Conservation (phyloP, 2,113 vertebrate genomes). For the Conger conger region DNA sequence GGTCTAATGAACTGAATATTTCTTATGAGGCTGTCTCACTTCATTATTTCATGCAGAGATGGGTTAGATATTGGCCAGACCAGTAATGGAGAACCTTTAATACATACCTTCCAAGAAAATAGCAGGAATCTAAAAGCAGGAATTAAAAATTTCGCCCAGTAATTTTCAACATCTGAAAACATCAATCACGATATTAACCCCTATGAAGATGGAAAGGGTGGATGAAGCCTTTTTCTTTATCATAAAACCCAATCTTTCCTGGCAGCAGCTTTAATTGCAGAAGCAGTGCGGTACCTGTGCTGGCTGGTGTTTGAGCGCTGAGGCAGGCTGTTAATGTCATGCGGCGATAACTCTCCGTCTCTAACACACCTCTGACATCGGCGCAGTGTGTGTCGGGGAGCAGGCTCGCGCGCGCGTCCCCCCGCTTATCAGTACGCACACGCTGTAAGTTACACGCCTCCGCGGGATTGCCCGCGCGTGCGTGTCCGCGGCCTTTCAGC, state of each 20-base stretch:
- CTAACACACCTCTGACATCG: conserved; percentile 25
- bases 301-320: neutral
- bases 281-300: neutral
- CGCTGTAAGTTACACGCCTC: neutral
- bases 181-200: neutral
- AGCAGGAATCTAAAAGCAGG: neutral
- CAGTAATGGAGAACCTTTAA: conserved; percentile 5
- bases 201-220: neutral
- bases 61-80: conserved; percentile 10
- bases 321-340: conserved; percentile 2
- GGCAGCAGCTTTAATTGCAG: neutral
- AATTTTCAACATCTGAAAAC: conserved; percentile 4
- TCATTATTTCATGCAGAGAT: neutral
- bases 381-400: neutral
- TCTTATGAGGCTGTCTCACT: neutral
- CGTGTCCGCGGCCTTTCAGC: too few relatives aligned
- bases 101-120: neutral
- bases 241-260: neutral
- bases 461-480: neutral
- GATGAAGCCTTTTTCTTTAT: neutral
- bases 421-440: too few relatives aligned
- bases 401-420: too few relatives aligned
- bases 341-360: conserved; percentile 1
- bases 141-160: neutral
- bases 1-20: neutral